These are phyloP conservation scores for Procambarus clarkii DNA, from an alignment of 1,140 invertebrate species.

Conservation along the genomic window DNA sequence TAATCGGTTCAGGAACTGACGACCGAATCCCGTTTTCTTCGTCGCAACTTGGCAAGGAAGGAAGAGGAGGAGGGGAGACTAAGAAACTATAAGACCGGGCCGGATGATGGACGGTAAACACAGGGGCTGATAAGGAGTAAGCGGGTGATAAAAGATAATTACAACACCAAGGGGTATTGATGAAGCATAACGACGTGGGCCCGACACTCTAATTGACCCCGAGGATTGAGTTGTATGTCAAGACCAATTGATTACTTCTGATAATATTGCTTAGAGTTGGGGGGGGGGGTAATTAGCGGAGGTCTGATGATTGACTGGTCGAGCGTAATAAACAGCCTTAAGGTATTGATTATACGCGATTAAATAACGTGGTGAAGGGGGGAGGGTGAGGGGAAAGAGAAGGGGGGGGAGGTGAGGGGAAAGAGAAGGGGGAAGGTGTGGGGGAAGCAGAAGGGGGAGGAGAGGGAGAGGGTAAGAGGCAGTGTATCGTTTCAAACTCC, in stretches of 20 bases:
- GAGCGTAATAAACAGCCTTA: not conserved
- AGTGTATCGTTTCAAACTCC: too few relatives aligned
- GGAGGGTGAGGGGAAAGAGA: not conserved
- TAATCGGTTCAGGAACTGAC: not conserved
- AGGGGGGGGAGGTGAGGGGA: too few relatives aligned
- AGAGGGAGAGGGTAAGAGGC: not conserved
- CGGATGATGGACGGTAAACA: not conserved
- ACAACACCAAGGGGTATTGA: not conserved
- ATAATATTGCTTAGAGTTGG: not conserved
- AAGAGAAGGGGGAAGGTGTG: not conserved
- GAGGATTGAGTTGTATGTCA: conserved; percentile 6
- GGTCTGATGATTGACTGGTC: not conserved
- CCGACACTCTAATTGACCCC: not conserved
- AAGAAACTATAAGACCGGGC: not conserved
- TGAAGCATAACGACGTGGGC: not conserved
- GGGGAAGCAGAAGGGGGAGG: not conserved
- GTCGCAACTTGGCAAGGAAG: too few relatives aligned
- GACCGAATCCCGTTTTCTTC: not conserved
- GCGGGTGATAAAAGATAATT: conserved; percentile 2
- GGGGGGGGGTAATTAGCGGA: not conserved
- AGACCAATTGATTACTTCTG: conserved; percentile 3
- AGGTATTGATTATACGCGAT: not conserved
- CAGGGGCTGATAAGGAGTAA: not conserved
- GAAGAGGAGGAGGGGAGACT: not conserved
- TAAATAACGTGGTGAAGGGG: not conserved